Conservation (phyloP, 92 coral and sea anemone genomes). For the Hydrozoanthus gracilis region DNA sequence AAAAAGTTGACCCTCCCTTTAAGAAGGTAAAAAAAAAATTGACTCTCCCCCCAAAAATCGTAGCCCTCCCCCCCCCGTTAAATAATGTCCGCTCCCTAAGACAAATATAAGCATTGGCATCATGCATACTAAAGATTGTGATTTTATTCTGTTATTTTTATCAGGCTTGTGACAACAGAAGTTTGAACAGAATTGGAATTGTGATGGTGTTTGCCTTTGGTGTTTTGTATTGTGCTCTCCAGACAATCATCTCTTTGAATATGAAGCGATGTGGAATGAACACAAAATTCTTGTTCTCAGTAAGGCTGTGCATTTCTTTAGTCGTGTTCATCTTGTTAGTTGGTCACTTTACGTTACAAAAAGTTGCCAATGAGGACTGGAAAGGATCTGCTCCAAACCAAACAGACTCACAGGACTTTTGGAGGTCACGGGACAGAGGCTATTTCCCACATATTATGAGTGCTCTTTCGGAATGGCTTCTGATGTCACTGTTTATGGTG, state of each 20-base stretch:
- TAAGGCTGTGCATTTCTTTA: conserved; percentile 60
- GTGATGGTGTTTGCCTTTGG: conserved; percentile 71
- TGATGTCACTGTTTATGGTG: conserved; percentile 65
- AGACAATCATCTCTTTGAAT: conserved; percentile 78
- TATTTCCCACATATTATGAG: conserved; percentile 72
- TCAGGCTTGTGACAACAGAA: conserved; percentile 65
- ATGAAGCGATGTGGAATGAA: conserved; percentile 94
- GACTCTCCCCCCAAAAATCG: no score
- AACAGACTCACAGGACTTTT: conserved; percentile 39
- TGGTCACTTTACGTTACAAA: conserved; percentile 43
- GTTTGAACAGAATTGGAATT: conserved; percentile 76
- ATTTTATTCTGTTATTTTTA: conserved; percentile 7
- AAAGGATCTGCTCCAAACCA: conserved; percentile 9
- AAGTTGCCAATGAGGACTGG: conserved; percentile 58
- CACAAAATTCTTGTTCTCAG: conserved; percentile 64
- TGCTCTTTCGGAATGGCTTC: conserved; percentile 85
- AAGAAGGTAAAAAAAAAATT: no score
- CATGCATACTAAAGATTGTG: background rate
- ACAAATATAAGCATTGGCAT: no score
- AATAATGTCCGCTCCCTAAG: no score
- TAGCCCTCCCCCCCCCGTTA: no score
- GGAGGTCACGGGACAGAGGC: conserved; percentile 69
- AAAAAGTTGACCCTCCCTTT: no score
- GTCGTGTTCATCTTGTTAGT: conserved; percentile 60
- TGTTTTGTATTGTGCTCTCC: conserved; percentile 83